Evolutionary conservation across 2,888 invertebrate genomes (phyloP).

Genomic region (Odontothrips loti): DNA sequence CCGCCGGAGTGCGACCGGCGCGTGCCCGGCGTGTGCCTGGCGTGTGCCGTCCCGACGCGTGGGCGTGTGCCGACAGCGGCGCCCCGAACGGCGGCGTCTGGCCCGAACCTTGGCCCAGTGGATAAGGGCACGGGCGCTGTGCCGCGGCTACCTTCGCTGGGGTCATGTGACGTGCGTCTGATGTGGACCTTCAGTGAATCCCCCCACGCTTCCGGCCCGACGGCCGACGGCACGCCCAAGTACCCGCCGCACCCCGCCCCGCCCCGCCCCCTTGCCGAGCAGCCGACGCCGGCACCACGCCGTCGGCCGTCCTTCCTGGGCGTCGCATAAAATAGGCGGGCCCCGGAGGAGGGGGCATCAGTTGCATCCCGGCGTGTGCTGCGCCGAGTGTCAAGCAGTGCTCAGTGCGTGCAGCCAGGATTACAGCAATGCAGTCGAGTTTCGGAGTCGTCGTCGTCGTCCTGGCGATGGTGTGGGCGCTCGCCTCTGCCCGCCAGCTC

Average conservation of each 20-base stretch:
- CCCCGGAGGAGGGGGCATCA: neutral
- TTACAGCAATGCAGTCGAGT: neutral
- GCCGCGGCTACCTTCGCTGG: constrained; percentile 22
- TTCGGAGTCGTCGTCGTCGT: neutral
- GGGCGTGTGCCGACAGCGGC: neutral
- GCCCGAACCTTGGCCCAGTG: constrained; percentile 12
- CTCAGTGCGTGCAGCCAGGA: neutral
- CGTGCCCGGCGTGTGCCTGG: too few relatives aligned
- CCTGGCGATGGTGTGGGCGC: neutral
- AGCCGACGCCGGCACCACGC: too few relatives aligned
- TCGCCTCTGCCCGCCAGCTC: neutral
- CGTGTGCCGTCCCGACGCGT: neutral
- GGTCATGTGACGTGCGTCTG: neutral
- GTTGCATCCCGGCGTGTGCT: neutral
- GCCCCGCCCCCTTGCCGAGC: neutral
- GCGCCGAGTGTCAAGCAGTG: too few relatives aligned
- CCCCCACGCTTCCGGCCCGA: neutral
- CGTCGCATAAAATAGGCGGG: neutral
- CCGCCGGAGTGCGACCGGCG: too few relatives aligned
- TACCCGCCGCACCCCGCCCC: neutral
- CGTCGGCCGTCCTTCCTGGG: neutral
- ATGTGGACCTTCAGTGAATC: neutral
- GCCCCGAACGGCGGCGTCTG: neutral
- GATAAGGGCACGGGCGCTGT: neutral
- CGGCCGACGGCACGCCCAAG: neutral